phyloP scores from a whole-genome alignment of 2,888 invertebrate species.

The Augochlorella aurata region DNA sequence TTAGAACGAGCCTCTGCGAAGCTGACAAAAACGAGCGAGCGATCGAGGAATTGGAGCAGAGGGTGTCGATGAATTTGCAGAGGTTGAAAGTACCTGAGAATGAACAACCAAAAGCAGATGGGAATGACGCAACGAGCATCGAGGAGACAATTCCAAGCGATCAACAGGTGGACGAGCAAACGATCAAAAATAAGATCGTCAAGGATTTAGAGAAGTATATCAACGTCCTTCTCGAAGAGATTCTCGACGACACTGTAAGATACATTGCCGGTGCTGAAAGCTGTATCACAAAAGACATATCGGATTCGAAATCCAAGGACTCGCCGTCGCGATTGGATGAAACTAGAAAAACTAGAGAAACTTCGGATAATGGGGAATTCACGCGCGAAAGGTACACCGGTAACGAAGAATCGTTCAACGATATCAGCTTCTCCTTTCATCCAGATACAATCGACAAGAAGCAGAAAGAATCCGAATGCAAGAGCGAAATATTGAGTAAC shows the following conservation, averaged over 20 bases:
- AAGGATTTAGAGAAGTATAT: constrained; percentile 78
- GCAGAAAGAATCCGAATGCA: constrained; percentile 13
- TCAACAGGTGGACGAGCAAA: constrained; percentile 27
- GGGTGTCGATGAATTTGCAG: constrained; percentile 70
- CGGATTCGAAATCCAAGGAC: constrained; percentile 6
- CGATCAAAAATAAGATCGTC: constrained; percentile 74
- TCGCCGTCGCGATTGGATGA: constrained; percentile 11
- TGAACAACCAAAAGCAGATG: constrained; percentile 25
- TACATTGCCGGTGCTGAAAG: constrained; percentile 71
- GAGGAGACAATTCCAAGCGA: neutral
- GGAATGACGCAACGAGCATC: neutral
- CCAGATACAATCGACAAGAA: constrained; percentile 36
- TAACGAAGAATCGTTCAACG: constrained; percentile 60
- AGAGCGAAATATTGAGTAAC: constrained; percentile 17
- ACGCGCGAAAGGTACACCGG: constrained; percentile 7
- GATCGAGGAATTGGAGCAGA: constrained; percentile 74
- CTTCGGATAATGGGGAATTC: constrained; percentile 28
- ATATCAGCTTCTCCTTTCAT: constrained; percentile 71
- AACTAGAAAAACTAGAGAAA: constrained; percentile 4
- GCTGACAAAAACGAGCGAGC: constrained; percentile 73
- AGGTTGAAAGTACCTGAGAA: constrained; percentile 40
- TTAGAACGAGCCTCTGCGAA: constrained; percentile 77
- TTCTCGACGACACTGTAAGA: constrained; percentile 77
- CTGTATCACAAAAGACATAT: constrained; percentile 28
- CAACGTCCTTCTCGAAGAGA: constrained; percentile 77